Base-by-base conservation (phyloP, 2,797 vertebrate species). In the Etheostoma perlongum region DNA sequence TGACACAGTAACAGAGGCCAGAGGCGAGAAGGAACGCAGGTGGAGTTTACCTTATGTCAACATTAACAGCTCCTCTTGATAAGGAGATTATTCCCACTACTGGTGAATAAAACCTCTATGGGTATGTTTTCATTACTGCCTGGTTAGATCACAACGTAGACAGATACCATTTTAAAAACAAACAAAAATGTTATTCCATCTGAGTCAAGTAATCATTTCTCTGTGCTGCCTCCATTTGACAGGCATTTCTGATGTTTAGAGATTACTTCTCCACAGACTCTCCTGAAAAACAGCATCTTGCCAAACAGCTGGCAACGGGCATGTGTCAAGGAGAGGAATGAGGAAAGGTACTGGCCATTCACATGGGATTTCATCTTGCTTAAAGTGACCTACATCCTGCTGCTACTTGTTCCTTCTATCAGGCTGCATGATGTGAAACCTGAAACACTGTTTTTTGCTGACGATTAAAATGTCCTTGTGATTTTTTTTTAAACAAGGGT, bases 21-120 rank as follows among this genome's bases (percentile, higher is more conserved):
- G 59, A 76, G 46, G 64, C 15, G 16, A 60, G 40, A 47, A 46
- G 64, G 59, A 74, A 83, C 69, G 66, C 59, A 85, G 78, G 60
- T 33, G 47, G 12, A 55, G 83, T 90, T 87, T 78, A 85, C 75
- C 82, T 79, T 77, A 66, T 33, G 15, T 74, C 44, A 59, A 87
- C 83, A 79, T 40, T 66, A 78, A 58, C 71, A 72, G 79, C 63
- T 74, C 42, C 19, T 57, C 30, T 67, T 27, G 82, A 87, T 85
- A 76, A 88, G 57, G 62, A 61, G n/a, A 40, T 67, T 53, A 69
- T 72, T 74, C 77, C 54, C 64, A 75, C 68, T 74, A 71, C 65
- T 42, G 23, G 33, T 49, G 57, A 67, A 78, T 71, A 61, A 75
- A 85, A 74, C 65, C 42, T 71, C 57, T 70, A 65, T 30, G 66